Evolutionary conservation across 2,888 invertebrate species (phyloP).

Genomic region (Drosophila seclusa): DNA sequence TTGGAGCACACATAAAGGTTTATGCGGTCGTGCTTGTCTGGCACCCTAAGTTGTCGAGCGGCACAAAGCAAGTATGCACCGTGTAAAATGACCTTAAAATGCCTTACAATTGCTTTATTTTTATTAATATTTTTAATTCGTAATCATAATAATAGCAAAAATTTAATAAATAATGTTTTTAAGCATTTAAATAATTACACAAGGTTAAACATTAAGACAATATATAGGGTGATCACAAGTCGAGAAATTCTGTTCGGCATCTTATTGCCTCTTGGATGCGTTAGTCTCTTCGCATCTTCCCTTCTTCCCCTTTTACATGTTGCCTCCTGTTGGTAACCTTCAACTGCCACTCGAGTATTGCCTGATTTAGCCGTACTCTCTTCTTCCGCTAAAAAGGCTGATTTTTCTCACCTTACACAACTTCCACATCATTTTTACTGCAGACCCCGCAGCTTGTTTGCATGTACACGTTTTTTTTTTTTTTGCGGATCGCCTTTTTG

Average conservation of each 20-base stretch:
- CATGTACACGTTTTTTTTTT: slow-evolving; percentile 26
- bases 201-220: neutral
- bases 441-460: slow-evolving; percentile 21
- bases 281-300: too few relatives aligned
- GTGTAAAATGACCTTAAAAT: neutral
- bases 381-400: slow-evolving; percentile 19
- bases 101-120: neutral
- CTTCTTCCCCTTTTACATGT: slow-evolving; percentile 5
- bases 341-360: slow-evolving; percentile 20
- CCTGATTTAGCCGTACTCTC: slow-evolving; percentile 10
- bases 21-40: slow-evolving; percentile 20
- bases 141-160: neutral
- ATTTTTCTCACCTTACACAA: slow-evolving; percentile 29
- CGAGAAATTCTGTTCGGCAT: neutral
- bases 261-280: neutral
- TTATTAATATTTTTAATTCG: neutral
- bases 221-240: slow-evolving; percentile 1
- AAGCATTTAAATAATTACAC: neutral
- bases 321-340: slow-evolving; percentile 21
- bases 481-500: slow-evolving; percentile 10
- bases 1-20: slow-evolving; percentile 49
- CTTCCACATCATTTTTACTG: slow-evolving; percentile 9
- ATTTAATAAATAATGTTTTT: neutral
- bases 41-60: neutral
- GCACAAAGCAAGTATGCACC: neutral